These are phyloP conservation scores for Therioaphis trifolii DNA, from an alignment of 2,888 invertebrate species.

Conservation along the genomic window DNA sequence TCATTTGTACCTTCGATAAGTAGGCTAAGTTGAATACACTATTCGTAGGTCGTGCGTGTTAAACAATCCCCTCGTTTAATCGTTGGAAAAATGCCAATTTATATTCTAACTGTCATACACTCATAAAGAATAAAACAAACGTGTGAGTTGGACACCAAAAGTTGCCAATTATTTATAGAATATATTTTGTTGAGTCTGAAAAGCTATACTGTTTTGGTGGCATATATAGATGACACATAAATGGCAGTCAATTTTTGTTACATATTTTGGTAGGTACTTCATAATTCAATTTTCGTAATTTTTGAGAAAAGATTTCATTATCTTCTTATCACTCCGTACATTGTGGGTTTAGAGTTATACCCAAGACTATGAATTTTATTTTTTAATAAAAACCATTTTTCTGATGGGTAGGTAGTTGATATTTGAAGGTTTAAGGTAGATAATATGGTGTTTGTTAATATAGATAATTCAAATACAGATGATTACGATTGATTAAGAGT, in stretches of 20 bases:
- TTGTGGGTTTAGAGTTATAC: no score
- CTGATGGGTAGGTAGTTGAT: no score
- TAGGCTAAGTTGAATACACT: slow-evolving; percentile 60
- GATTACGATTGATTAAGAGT: no score
- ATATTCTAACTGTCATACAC: slow-evolving; percentile 39
- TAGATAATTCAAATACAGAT: no score
- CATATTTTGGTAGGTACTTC: background rate
- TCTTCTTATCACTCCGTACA: no score
- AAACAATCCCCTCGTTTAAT: slow-evolving; percentile 52
- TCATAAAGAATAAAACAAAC: slow-evolving; percentile 28
- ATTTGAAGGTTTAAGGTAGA: no score
- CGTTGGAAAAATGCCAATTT: slow-evolving; percentile 43
- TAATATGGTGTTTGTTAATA: no score
- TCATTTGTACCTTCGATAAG: slow-evolving; percentile 49
- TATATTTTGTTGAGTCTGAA: slow-evolving; percentile 38
- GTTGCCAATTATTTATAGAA: slow-evolving; percentile 56
- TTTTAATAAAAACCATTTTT: no score
- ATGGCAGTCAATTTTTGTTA: slow-evolving; percentile 10
- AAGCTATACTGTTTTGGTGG: slow-evolving; percentile 31
- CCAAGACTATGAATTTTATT: no score
- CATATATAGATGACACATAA: slow-evolving; percentile 33
- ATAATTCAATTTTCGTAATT: background rate
- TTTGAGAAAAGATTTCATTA: no score
- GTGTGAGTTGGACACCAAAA: slow-evolving; percentile 48
- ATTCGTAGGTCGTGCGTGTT: slow-evolving; percentile 54